phyloP scores from a whole-genome alignment of 2,113 vertebrate species.

The Gnathonemus echidnorhynchus region DNA sequence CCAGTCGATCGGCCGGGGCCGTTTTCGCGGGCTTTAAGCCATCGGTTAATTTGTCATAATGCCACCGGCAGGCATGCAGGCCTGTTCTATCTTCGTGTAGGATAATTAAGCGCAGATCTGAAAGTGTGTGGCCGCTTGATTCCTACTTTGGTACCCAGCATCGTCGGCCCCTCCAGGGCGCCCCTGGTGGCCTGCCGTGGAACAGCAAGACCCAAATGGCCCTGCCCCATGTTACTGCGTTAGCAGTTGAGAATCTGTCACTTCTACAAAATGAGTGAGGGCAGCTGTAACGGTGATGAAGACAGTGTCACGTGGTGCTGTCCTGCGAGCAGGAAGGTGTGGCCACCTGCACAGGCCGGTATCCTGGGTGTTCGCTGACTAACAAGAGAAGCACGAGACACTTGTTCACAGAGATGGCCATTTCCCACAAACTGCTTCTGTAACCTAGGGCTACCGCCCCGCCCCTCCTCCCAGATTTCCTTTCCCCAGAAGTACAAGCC shows the following conservation, averaged over 20 bases:
- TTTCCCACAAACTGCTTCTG: not conserved
- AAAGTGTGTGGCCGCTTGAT: not conserved
- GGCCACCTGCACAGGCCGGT: not conserved
- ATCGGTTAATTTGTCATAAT: constrained; percentile 7
- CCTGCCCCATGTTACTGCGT: not conserved
- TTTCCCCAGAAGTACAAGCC: not conserved
- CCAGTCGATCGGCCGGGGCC: constrained; percentile 3
- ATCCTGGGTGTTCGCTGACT: not conserved
- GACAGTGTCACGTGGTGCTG: not conserved
- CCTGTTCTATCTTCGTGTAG: not conserved
- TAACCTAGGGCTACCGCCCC: not conserved
- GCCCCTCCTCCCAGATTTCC: not conserved
- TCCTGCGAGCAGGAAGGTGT: not conserved
- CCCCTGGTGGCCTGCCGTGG: not conserved
- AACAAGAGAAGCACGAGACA: not conserved
- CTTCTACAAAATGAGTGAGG: not conserved
- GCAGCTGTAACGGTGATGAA: not conserved
- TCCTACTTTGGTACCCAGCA: not conserved
- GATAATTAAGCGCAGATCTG: constrained; percentile 16
- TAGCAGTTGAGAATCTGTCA: not conserved
- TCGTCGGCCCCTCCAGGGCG: not conserved
- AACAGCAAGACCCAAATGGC: not conserved
- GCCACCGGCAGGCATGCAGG: not conserved
- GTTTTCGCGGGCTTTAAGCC: constrained; percentile 1
- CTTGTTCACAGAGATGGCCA: not conserved